Conservation (phyloP, 2,797 vertebrate species). For the Epinephelus malabaricus region DNA sequence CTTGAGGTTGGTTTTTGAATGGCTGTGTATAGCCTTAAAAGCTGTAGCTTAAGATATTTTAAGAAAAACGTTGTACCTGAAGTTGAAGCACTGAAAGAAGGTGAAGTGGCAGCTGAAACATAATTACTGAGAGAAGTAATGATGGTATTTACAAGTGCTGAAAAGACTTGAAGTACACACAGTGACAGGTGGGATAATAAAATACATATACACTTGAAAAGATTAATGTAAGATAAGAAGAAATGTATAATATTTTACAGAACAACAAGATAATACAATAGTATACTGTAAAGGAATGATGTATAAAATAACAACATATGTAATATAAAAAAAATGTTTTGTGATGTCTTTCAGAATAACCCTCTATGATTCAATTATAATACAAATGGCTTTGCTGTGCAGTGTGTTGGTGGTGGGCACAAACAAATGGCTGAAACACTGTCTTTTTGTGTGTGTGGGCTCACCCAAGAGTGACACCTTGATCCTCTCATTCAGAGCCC, state of each 20-base stretch:
- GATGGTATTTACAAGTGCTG: neutral
- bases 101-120: neutral
- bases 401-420: neutral
- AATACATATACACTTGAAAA: neutral
- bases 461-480: slow-evolving; percentile 1
- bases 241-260: too few species aligned
- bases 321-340: neutral
- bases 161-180: neutral
- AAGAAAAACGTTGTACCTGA: neutral
- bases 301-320: too few species aligned
- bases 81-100: neutral
- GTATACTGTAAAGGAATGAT: too few species aligned
- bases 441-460: slow-evolving; percentile 4
- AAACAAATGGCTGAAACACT: slow-evolving; percentile 4
- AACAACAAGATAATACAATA: too few species aligned
- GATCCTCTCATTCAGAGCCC: neutral
- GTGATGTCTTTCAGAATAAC: neutral
- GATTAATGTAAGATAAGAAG: neutral
- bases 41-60: neutral
- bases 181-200: neutral
- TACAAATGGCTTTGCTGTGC: neutral
- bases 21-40: neutral
- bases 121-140: too few species aligned
- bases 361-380: neutral
- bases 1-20: neutral